Evolutionary conservation across 2,888 invertebrate species (phyloP).

Genomic region (Pseudococcus viburni): DNA sequence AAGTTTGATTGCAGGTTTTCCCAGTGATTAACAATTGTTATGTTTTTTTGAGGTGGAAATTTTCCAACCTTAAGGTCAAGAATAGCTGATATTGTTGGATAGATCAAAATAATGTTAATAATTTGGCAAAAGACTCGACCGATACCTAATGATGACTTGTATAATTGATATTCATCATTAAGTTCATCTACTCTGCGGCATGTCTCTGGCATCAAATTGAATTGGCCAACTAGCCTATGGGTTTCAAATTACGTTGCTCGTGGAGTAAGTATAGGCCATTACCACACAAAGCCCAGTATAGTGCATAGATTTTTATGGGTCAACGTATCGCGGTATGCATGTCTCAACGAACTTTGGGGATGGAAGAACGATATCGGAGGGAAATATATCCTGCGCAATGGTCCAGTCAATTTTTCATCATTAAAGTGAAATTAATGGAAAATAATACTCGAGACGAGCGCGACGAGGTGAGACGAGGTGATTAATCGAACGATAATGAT

Average conservation of each 20-base stretch:
- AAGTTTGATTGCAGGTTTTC: not conserved
- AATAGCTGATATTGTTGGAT: not conserved
- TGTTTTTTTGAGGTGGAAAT: not conserved
- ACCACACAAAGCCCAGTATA: not conserved
- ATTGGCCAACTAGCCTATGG: not conserved
- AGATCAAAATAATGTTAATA: not conserved
- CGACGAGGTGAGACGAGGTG: conserved; percentile 11
- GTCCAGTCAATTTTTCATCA: conserved; percentile 21
- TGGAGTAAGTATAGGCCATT: not conserved
- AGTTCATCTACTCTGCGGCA: not conserved
- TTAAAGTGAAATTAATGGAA: conserved; percentile 41
- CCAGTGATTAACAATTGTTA: not conserved
- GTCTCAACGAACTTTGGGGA: not conserved
- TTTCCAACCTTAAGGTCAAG: not conserved
- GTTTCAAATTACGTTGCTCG: not conserved
- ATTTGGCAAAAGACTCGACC: not conserved
- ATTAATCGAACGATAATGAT: conserved; percentile 64
- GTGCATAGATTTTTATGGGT: conserved; percentile 29
- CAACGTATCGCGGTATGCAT: conserved; percentile 22
- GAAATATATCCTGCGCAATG: not conserved
- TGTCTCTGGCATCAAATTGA: conserved; percentile 8
- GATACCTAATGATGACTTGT: not conserved
- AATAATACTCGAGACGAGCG: not conserved
- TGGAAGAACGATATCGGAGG: not conserved
- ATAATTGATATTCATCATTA: not conserved